Evolutionary conservation across 2,797 vertebrate genomes (phyloP).

Genomic region (Myripristis jacobus): DNA sequence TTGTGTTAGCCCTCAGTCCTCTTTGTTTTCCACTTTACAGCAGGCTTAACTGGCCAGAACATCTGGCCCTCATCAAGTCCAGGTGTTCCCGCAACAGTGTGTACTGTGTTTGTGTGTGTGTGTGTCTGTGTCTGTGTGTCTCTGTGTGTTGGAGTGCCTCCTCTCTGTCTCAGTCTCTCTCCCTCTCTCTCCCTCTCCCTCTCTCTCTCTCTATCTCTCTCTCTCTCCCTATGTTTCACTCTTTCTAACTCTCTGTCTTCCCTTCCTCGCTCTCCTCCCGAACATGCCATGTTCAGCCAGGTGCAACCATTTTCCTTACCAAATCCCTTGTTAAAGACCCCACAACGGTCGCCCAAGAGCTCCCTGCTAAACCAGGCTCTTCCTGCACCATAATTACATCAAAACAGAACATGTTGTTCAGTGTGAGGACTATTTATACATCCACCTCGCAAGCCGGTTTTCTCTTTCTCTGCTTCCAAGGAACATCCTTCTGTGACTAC

Average conservation of each 20-base stretch:
- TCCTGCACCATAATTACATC: conserved; percentile 80
- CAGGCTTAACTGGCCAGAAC: conserved; percentile 66
- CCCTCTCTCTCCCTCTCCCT: conserved; percentile 13
- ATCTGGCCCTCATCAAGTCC: conserved; percentile 76
- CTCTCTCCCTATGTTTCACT: conserved; percentile 14
- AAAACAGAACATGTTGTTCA: conserved; percentile 81
- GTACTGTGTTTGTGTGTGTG: conserved; percentile 7
- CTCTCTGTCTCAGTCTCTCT: conserved; percentile 20
- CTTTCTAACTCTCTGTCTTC: conserved; percentile 23
- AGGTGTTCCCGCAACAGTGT: conserved; percentile 70
- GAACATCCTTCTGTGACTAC: conserved; percentile 74
- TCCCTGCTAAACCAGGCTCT: conserved; percentile 73
- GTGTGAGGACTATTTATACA: conserved; percentile 78
- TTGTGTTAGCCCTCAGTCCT: conserved; percentile 51
- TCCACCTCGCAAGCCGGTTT: conserved; percentile 73
- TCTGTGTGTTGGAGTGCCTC: conserved; percentile 8
- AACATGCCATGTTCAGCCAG: conserved; percentile 66
- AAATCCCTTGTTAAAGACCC: conserved; percentile 74
- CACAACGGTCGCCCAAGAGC: conserved; percentile 71
- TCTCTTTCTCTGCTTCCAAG: conserved; percentile 74
- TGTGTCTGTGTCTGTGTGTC: conserved; percentile 10
- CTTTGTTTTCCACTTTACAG: conserved; percentile 72
- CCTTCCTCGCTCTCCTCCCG: conserved; percentile 40
- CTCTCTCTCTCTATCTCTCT: conserved; percentile 12
- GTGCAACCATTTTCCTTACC: conserved; percentile 74